Conservation (phyloP, 2,888 invertebrate genomes). For the Epiperipatus broadwayi region DNA sequence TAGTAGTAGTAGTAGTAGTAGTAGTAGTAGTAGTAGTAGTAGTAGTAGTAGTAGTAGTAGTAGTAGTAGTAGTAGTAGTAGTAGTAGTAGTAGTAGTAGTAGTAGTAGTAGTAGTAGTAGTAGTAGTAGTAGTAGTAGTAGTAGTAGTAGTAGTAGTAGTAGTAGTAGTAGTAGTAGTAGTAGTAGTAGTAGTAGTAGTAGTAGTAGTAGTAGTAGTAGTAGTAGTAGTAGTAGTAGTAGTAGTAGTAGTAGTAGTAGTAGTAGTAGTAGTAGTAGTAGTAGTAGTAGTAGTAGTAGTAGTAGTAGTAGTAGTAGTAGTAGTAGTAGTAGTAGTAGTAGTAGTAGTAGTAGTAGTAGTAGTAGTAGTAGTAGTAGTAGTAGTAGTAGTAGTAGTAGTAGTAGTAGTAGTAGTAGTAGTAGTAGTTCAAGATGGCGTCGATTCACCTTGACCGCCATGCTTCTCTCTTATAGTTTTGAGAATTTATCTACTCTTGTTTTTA, state of each 20-base stretch:
- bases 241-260: constrained; percentile 6
- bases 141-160: constrained; percentile 12
- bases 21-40: constrained; percentile 8
- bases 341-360: constrained; percentile 12
- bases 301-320: constrained; percentile 12
- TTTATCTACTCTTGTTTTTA: no score
- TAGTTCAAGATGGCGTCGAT: no score
- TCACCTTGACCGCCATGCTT: no score
- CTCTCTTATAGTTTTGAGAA: no score
- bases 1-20: constrained; percentile 1
- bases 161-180: constrained; percentile 13
- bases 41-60: constrained; percentile 11
- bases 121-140: constrained; percentile 12
- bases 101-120: constrained; percentile 12
- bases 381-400: constrained; percentile 13
- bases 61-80: constrained; percentile 12
- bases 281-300: constrained; percentile 12
- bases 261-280: constrained; percentile 12
- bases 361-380: constrained; percentile 12
- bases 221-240: constrained; percentile 1
- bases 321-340: constrained; percentile 12
- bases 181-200: constrained; percentile 13
- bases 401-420: constrained; percentile 13
- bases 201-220: constrained; percentile 10
- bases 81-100: constrained; percentile 12